phyloP scores from a whole-genome alignment of 1,140 invertebrate species.

The Agrilus planipennis region DNA sequence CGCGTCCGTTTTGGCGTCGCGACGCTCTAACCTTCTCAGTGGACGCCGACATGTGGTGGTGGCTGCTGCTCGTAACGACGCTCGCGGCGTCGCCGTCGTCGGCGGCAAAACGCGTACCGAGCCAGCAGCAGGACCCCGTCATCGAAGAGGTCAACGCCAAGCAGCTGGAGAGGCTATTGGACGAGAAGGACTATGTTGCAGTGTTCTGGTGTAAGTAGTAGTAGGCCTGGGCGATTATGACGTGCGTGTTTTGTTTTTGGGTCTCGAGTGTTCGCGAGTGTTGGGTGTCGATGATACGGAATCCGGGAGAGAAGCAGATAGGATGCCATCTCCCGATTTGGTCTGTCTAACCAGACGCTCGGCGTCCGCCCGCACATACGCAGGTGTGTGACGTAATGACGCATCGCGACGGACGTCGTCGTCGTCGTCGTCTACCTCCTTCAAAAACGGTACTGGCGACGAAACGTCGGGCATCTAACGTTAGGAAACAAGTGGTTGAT shows the following conservation, averaged over 20 bases:
- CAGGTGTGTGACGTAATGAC: no score
- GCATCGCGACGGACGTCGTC: no score
- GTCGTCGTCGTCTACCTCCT: no score
- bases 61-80: slow-evolving; percentile 40
- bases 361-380: neutral
- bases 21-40: slow-evolving; percentile 24
- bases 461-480: no score
- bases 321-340: slow-evolving; percentile 30
- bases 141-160: slow-evolving; percentile 87
- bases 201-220: slow-evolving; percentile 89
- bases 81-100: slow-evolving; percentile 36
- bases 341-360: slow-evolving; percentile 17
- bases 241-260: slow-evolving; percentile 4
- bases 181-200: slow-evolving; percentile 85
- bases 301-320: slow-evolving; percentile 18
- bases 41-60: slow-evolving; percentile 40
- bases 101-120: slow-evolving; percentile 29
- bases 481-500: no score
- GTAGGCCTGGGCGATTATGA: neutral
- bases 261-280: slow-evolving; percentile 18
- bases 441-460: no score
- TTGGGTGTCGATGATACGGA: slow-evolving; percentile 17
- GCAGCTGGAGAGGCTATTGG: slow-evolving; percentile 75
- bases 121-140: slow-evolving; percentile 52
- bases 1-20: slow-evolving; percentile 22